phyloP scores from a whole-genome alignment of 2,113 vertebrate genomes.

The Stegostoma tigrinum region DNA sequence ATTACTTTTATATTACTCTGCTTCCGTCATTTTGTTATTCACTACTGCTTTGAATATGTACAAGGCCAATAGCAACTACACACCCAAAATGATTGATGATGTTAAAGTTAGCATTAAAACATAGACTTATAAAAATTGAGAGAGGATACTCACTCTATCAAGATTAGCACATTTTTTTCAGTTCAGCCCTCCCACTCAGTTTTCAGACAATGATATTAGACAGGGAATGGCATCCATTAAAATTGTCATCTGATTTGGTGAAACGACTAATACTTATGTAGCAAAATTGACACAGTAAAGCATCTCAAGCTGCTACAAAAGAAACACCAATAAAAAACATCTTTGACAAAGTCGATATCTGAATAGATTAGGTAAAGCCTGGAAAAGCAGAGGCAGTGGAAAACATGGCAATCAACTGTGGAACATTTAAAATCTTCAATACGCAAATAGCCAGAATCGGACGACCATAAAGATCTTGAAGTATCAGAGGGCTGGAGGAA shows the following conservation, averaged over 20 bases:
- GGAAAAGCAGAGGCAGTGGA: no score
- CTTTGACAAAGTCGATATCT: neutral
- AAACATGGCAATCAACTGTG: no score
- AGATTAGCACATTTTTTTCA: neutral
- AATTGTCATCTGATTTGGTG: neutral
- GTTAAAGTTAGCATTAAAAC: neutral
- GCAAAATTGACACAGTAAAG: neutral
- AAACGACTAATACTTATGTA: neutral
- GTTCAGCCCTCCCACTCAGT: neutral
- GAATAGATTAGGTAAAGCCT: no score
- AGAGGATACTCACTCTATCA: neutral
- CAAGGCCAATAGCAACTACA: neutral
- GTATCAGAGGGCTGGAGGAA: no score
- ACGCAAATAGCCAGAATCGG: no score
- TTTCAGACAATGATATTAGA: neutral
- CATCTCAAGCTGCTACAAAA: neutral
- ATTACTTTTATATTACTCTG: neutral
- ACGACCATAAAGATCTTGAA: no score
- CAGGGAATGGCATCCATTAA: neutral
- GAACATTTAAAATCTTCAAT: no score
- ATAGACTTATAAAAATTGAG: neutral
- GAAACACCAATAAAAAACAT: neutral
- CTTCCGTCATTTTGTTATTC: neutral
- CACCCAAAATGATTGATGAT: neutral
- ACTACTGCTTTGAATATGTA: neutral